phyloP scores from a whole-genome alignment of 2,113 vertebrate species.

The Colossoma macropomum region DNA sequence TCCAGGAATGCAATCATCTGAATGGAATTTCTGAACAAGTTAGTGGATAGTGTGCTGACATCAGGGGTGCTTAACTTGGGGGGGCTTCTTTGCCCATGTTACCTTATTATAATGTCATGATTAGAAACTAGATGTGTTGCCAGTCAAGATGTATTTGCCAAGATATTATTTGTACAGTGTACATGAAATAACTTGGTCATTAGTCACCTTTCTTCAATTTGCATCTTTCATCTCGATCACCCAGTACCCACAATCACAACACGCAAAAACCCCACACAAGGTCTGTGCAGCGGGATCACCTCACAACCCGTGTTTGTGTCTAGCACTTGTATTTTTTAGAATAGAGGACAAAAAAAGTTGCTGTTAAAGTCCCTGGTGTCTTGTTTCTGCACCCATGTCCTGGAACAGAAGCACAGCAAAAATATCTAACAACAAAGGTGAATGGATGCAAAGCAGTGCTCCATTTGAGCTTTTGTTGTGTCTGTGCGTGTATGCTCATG shows the following conservation, averaged over 20 bases:
- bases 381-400: constrained; percentile 17
- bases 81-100: no score
- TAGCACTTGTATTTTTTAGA: not conserved
- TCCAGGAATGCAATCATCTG: no score
- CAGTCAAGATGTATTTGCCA: not conserved
- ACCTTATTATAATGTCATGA: no score
- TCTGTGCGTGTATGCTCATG: constrained; percentile 66
- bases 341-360: not conserved
- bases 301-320: not conserved
- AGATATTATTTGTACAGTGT: not conserved
- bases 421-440: constrained; percentile 60
- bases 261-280: not conserved
- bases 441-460: constrained; percentile 66
- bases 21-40: no score
- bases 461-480: constrained; percentile 73
- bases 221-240: constrained; percentile 6
- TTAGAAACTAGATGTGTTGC: no score
- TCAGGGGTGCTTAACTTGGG: no score
- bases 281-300: not conserved
- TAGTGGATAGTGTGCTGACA: no score
- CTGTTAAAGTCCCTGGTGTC: not conserved
- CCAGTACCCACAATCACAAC: not conserved
- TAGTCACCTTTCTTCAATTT: not conserved
- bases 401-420: not conserved
- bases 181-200: not conserved